These are phyloP conservation scores for Zophobas atratus DNA, from an alignment of 1,140 invertebrate species.

Conservation along the genomic window DNA sequence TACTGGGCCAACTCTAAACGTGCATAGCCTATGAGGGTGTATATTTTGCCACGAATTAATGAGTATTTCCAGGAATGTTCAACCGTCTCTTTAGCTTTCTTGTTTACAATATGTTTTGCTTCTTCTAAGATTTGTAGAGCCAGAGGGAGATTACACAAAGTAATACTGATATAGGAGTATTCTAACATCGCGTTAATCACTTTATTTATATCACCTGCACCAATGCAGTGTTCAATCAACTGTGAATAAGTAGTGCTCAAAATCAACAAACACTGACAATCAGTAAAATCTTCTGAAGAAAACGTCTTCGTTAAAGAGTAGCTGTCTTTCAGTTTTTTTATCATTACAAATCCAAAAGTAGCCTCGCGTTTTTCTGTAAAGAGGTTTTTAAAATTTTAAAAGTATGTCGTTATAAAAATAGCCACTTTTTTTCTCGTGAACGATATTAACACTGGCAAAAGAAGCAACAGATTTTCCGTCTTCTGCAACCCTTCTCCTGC, in stretches of 20 bases:
- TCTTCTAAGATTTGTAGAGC: constrained; percentile 70
- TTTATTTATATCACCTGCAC: constrained; percentile 68
- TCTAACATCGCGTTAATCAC: constrained; percentile 70
- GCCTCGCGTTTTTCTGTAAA: background rate
- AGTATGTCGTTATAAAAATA: no score
- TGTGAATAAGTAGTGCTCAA: constrained; percentile 72
- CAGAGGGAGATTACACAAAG: constrained; percentile 69
- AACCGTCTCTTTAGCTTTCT: constrained; percentile 61
- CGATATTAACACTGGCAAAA: no score
- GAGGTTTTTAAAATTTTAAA: no score
- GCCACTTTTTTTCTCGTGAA: no score
- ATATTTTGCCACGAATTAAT: constrained; percentile 68
- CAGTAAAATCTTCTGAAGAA: constrained; percentile 67
- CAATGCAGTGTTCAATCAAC: constrained; percentile 73
- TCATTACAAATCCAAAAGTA: constrained; percentile 58
- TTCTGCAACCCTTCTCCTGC: no score
- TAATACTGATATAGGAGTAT: constrained; percentile 71
- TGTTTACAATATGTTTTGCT: constrained; percentile 66
- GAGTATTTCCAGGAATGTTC: constrained; percentile 66
- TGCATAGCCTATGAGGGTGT: constrained; percentile 68
- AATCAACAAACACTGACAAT: constrained; percentile 73
- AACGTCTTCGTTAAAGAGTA: constrained; percentile 65
- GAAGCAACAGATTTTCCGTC: no score
- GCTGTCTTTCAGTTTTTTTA: constrained; percentile 60
- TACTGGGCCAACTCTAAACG: constrained; percentile 66